These are phyloP conservation scores for Percina caprodes DNA, from an alignment of 2,113 vertebrate genomes.

Conservation along the genomic window DNA sequence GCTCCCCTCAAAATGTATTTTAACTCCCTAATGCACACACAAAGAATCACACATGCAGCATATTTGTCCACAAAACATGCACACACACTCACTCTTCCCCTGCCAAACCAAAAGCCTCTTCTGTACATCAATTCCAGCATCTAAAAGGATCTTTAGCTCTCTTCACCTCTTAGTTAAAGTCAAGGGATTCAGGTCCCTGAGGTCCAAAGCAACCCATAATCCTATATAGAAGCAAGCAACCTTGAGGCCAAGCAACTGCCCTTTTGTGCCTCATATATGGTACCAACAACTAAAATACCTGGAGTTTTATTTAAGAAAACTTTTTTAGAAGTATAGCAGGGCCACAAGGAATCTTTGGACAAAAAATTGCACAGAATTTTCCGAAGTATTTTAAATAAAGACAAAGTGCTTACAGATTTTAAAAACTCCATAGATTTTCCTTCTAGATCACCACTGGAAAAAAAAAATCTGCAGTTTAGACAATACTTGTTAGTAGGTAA, in stretches of 20 bases:
- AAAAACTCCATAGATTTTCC: too few relatives aligned
- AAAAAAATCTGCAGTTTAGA: background rate
- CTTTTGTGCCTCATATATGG: constrained; percentile 4
- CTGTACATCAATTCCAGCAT: constrained; percentile 30
- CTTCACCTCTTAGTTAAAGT: constrained; percentile 28
- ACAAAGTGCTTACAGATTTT: too few relatives aligned
- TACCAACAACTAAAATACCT: constrained; percentile 1
- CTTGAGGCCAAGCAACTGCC: constrained; percentile 18
- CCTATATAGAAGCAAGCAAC: constrained; percentile 5
- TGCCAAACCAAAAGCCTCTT: background rate
- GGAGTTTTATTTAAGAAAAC: background rate
- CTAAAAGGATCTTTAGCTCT: constrained; percentile 35
- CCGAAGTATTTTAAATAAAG: too few relatives aligned
- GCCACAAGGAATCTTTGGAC: too few relatives aligned
- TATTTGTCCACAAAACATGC: background rate
- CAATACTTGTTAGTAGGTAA: background rate
- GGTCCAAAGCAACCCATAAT: constrained; percentile 50
- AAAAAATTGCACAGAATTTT: too few relatives aligned
- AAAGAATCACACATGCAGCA: background rate
- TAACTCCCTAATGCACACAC: constrained; percentile 13
- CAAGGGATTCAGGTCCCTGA: constrained; percentile 41
- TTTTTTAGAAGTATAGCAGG: background rate
- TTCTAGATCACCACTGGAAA: too few relatives aligned
- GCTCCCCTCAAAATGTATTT: constrained; percentile 12
- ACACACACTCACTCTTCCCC: background rate